phyloP scores from a whole-genome alignment of 2,888 invertebrate genomes.

The Serrognathus titanus region DNA sequence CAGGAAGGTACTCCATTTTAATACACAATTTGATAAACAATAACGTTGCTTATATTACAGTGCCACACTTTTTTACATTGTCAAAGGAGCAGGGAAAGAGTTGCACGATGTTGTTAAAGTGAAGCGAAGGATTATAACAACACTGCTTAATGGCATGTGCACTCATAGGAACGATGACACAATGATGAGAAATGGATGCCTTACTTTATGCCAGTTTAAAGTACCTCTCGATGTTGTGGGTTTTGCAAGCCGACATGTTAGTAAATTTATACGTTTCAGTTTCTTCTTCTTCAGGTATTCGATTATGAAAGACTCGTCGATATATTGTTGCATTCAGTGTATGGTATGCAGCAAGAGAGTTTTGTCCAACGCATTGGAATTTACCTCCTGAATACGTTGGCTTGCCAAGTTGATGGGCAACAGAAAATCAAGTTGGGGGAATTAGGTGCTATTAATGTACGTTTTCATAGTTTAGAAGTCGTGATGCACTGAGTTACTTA shows the following conservation, averaged over 20 bases:
- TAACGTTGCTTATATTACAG: constrained; percentile 52
- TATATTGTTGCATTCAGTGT: constrained; percentile 77
- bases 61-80: constrained; percentile 92
- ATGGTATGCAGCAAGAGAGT: constrained; percentile 78
- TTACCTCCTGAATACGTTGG: constrained; percentile 90
- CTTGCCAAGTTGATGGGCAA: constrained; percentile 92
- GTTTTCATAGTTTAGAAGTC: neutral
- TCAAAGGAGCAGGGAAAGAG: constrained; percentile 79
- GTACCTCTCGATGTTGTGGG: constrained; percentile 92
- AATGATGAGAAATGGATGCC: constrained; percentile 95
- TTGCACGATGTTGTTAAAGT: constrained; percentile 63
- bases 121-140: constrained; percentile 76
- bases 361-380: constrained; percentile 94
- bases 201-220: constrained; percentile 91
- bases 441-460: constrained; percentile 78
- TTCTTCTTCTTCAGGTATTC: constrained; percentile 64
- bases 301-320: constrained; percentile 84
- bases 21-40: neutral
- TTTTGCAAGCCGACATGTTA: constrained; percentile 25
- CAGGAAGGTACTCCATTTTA: constrained; percentile 67
- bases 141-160: constrained; percentile 86
- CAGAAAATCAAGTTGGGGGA: constrained; percentile 91
- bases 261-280: neutral
- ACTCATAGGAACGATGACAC: constrained; percentile 80
- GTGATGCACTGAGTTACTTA: constrained; percentile 8